Percentiles rank a stretch among this genome's conserved stretches.
These are phyloP conservation scores for Troilus luridus DNA, from an alignment of 2,888 invertebrate species.

Conservation along the genomic window DNA sequence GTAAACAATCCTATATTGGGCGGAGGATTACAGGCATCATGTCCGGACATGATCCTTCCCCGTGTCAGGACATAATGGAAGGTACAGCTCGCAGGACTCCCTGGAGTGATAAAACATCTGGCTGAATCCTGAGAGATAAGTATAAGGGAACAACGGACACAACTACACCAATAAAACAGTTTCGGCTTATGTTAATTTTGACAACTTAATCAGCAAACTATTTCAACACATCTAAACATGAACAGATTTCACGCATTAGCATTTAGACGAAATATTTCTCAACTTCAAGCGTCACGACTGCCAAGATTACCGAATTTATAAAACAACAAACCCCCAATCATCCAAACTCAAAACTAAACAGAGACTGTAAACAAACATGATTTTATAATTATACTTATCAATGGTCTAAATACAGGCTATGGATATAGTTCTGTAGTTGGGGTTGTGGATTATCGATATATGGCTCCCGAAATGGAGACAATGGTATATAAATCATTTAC, in stretches of 20 bases:
- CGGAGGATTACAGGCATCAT: neutral
- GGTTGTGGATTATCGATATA: too few species aligned
- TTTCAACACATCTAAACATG: neutral
- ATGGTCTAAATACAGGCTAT: too few species aligned
- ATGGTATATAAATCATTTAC: too few species aligned
- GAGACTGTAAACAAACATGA: too few species aligned
- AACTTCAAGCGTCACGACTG: neutral
- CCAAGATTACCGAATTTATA: too few species aligned
- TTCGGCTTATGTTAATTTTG: slow-evolving; percentile 9
- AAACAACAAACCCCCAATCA: too few species aligned
- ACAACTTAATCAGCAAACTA: slow-evolving; percentile 7
- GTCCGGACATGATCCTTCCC: neutral
- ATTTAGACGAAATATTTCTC: slow-evolving; percentile 7
- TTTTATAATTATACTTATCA: too few species aligned
- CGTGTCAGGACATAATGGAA: neutral
- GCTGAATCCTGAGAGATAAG: neutral
- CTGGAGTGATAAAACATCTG: neutral
- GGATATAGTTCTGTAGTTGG: too few species aligned
- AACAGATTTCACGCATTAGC: neutral
- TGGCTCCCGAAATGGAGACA: too few species aligned
- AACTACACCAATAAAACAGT: neutral
- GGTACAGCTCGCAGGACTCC: neutral
- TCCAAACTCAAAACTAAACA: too few species aligned
- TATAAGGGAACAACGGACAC: neutral
- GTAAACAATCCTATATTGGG: slow-evolving; percentile 1